Percentiles rank a stretch among this genome's conserved stretches.
Evolutionary conservation across 2,113 vertebrate genomes (phyloP).

Genomic region (Microtus richardsoni): DNA sequence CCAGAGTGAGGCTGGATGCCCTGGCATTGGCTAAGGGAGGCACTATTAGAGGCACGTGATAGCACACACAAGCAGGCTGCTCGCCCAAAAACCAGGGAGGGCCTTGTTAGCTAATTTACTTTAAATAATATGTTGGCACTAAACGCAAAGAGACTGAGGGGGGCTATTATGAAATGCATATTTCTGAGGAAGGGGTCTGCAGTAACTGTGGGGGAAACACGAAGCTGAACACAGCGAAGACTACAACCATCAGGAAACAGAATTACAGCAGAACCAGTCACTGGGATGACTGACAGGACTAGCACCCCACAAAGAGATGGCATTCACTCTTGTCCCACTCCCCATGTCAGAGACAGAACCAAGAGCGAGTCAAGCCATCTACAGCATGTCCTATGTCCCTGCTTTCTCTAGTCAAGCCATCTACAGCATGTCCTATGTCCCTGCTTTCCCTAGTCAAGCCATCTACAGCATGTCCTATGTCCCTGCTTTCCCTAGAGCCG

Average conservation of each 20-base stretch:
- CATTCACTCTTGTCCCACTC: not conserved
- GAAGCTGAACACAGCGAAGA: not conserved
- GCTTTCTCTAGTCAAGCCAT: not conserved
- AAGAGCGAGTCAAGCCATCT: not conserved
- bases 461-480: not conserved
- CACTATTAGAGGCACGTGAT: not conserved
- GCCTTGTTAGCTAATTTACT: not conserved
- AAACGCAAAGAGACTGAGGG: not conserved
- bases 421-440: not conserved
- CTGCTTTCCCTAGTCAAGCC: not conserved
- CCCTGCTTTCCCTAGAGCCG: not conserved
- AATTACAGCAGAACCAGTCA: not conserved
- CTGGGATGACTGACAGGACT: not conserved
- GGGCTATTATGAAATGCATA: not conserved
- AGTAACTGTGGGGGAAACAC: not conserved
- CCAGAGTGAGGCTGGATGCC: not conserved
- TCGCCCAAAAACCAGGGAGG: not conserved
- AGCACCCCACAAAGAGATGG: not conserved
- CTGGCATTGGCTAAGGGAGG: not conserved
- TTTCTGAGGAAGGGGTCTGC: not conserved
- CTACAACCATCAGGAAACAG: not conserved
- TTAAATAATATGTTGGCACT: not conserved
- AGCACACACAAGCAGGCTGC: not conserved
- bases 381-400: not conserved
- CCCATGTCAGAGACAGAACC: not conserved